Evolutionary conservation across 2,888 invertebrate species (phyloP).

Genomic region (Acanthosepion lycidas): DNA sequence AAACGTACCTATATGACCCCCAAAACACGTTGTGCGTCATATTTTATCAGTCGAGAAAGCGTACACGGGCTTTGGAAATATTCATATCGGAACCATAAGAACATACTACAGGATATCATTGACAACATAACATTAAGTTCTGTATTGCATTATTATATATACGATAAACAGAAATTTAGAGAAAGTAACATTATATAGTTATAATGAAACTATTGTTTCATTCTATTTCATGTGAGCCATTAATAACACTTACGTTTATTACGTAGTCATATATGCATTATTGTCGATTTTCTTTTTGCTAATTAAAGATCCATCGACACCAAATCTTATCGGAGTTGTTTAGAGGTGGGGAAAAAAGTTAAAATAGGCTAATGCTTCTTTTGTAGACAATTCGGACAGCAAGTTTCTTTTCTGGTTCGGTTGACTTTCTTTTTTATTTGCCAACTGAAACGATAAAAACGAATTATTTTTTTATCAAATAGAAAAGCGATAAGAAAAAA

Average conservation of each 20-base stretch:
- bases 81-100: too few species aligned
- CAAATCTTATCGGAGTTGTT: background rate
- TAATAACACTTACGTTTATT: background rate
- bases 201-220: background rate
- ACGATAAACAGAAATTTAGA: background rate
- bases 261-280: background rate
- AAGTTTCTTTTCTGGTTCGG: background rate
- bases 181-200: background rate
- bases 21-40: too few species aligned
- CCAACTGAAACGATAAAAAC: background rate
- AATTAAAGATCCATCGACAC: constrained; percentile 17
- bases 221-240: background rate
- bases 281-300: background rate
- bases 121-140: too few species aligned
- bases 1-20: too few species aligned
- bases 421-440: background rate
- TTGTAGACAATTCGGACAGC: background rate
- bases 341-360: background rate
- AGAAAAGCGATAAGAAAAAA: too few species aligned
- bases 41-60: too few species aligned
- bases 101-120: too few species aligned
- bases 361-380: background rate
- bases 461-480: background rate
- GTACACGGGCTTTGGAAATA: too few species aligned
- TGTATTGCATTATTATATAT: background rate